Evolutionary conservation across 2,113 vertebrate genomes (phyloP), one percentile per base, ranked within the genome.

Genomic region (Marcusenius ussheri): DNA sequence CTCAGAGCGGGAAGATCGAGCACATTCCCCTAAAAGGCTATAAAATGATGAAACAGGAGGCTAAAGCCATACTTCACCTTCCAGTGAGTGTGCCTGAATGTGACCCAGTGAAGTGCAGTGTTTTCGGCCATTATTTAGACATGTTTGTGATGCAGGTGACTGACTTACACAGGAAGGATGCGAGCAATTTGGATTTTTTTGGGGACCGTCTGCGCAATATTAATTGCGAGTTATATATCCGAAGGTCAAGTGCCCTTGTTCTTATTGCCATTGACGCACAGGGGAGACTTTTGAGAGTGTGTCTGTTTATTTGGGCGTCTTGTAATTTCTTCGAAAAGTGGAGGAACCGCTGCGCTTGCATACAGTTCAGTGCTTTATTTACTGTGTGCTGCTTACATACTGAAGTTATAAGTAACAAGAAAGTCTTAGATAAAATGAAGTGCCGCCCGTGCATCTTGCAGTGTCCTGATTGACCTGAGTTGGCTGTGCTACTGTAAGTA

Each of bases 1-100:
- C 97, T 56, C 98, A 98, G 92, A 97, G 96, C 77, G 98, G 98
- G 51, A 97, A 96, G 93, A 98, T 99, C 13, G 98, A 98, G n/a
- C 95, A 94, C 5, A 91, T 99, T 2, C 97, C 97, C 0, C 90
- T 99, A 89, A 96, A 97, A 0, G 96, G 96, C 58, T 95, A 92
- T 91, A 94, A 5, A 39, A 97, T 99, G 93, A 97, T 90, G 92
- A 97, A 95, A 94, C 94, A 93, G 0, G 93, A 96, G 58, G 96
- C 97, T 91, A 97, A 95, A 92, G 93, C 97, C 0, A 89, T 98
- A 91, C 95, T 98, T 50, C 96, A 98, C 11, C 70, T 97, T 35
- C 97, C 98, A 1, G 98, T 99, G 94, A 97, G 97, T 95, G 91
- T 49, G 83, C 74, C 70, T 49, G 42, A 46, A 42, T 19, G 31